Base-by-base conservation (phyloP, 2,888 invertebrate genomes). In the Hirtodrosophila alboralis region DNA sequence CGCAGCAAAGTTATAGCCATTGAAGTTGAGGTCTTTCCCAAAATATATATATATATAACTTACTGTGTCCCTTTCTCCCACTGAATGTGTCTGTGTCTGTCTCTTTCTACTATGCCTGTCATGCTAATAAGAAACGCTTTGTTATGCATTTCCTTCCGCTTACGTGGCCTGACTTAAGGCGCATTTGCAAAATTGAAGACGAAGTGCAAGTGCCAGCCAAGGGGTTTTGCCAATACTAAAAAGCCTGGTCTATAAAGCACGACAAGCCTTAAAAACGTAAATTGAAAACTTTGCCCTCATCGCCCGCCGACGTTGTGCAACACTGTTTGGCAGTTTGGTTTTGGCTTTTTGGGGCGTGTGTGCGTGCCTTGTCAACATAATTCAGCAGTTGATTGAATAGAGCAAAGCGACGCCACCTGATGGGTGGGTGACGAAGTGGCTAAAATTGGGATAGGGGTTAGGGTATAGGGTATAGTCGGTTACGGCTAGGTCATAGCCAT, bases 311-410 rank as follows among this genome's bases (percentile, higher is more conserved):
- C 36, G 36, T 45, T 18, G 43, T 43, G 40, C 38, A 40, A 33
- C 38, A 52, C 44, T 49, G 63, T 48, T 60, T 66, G 58, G 30
- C 69, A 56, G 57, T 63, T 70, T 62, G 56, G 51, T 68, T 56
- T 63, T 59, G 57, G 47, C 65, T n/a, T n/a, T n/a, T n/a, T n/a
- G n/a, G n/a, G n/a, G n/a, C n/a, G n/a, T n/a, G 37, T 72, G 84
- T 79, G 79, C 79, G 79, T 79, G 79, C 71, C 78, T 40, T 78
- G 81, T 79, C 79, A 81, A 84, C 84, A 79, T 79, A 80, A 78
- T 72, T 84, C 83, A 84, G 78, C 58, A 56, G 66, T 56, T 81
- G 83, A 84, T 80, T 75, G 80, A 80, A 67, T 72, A 56, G 57
- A 49, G 33, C 45, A 14, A 27, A 34, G 37, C 13, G n/a, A 23